A percentile compares a stretch with the other conserved stretches of the same genome.
These are phyloP conservation scores for Brachionus manjavacas DNA, from an alignment of 1,140 invertebrate genomes.

Conservation along the genomic window DNA sequence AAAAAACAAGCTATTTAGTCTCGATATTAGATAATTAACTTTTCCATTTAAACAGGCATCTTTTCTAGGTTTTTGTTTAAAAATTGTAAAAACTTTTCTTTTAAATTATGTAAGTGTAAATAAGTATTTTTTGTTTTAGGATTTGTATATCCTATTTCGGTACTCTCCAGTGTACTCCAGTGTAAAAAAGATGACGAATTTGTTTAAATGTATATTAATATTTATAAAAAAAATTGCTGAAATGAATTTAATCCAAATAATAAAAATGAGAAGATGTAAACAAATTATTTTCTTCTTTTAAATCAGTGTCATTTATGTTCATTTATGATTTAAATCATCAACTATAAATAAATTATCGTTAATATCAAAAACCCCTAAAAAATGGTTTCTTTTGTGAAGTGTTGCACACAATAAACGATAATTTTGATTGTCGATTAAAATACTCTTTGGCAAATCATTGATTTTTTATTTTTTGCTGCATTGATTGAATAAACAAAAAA, in stretches of 20 bases:
- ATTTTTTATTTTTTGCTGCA: no score
- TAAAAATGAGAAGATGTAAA: not conserved
- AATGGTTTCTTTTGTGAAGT: not conserved
- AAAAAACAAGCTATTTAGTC: not conserved
- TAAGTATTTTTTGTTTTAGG: not conserved
- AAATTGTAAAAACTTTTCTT: not conserved
- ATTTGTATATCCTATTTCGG: not conserved
- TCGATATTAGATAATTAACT: not conserved
- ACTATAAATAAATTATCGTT: not conserved
- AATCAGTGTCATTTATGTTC: not conserved
- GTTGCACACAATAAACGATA: no score
- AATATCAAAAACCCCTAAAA: conserved; percentile 9
- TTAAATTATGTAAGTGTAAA: not conserved
- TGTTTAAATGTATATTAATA: conserved; percentile 13
- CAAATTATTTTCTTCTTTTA: not conserved
- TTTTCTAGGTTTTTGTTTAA: not conserved
- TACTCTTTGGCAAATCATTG: no score
- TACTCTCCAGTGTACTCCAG: no score
- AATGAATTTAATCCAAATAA: conserved; percentile 1
- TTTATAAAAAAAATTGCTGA: not conserved
- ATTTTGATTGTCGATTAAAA: no score
- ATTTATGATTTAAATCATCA: conserved; percentile 10
- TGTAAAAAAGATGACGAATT: no score
- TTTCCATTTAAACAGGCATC: not conserved
- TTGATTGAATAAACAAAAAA: conserved; percentile 27